Evolutionary conservation across 2,797 vertebrate genomes (phyloP), one percentile per base, ranked within the genome.

Genomic region (Lateolabrax maculatus): DNA sequence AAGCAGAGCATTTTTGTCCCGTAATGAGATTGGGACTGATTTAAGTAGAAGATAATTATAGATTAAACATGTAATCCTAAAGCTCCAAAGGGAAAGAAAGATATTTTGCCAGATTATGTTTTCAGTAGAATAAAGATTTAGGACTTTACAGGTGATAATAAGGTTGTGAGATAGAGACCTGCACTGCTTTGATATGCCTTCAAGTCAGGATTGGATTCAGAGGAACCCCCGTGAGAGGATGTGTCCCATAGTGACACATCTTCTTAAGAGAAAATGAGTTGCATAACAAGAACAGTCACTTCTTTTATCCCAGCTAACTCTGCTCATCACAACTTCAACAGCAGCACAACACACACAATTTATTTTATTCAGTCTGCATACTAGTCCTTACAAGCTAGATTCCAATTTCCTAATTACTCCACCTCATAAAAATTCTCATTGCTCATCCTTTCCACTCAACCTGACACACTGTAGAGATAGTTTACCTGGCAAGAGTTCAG

Each of bases 31-130:
- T 89, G 84, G 39, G 80, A 91, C 77, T 90, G 89, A 92, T 91
- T 87, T 91, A 90, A 93, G 83, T 60, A 77, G 80, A 70, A 89
- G 88, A 89, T 87, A 90, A 93, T 89, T 90, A 79, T 68, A 83
- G 85, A 90, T 93, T 90, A 90, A 83, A 88, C 69, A 67, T 91
- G 89, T 92, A 94, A 93, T 93, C 87, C 86, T 75, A 62, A 55
- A 61, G 46, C 84, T 88, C 86, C 84, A 79, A 80, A 85, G 86
- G 86, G 84, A 87, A 85, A 73, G 63, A 48, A 49, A 83, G 77
- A 90, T 85, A 75, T 79, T 77, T 80, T 67, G 10, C 29, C 67
- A 81, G 86, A 91, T 90, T 89, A 83, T 25, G 76, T 74, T 83
- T 87, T 79, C 64, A 48, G 67, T 48, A n/a, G 39, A 79, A 71